Evolutionary conservation across 2,113 vertebrate genomes (phyloP).

Genomic region (Ceuthmochares aereus): DNA sequence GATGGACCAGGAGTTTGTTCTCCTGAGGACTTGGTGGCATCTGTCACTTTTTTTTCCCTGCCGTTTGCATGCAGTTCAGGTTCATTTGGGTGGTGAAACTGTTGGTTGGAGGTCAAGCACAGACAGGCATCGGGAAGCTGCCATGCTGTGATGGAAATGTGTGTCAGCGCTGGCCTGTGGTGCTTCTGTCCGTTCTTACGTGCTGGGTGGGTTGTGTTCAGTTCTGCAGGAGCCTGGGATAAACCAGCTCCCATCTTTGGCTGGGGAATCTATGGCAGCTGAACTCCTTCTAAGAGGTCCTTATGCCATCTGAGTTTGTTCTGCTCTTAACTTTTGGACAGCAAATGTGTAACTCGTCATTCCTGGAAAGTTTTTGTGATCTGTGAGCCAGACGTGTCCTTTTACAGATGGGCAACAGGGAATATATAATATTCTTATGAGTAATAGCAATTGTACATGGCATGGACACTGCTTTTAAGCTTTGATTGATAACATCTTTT

Average conservation of each 20-base stretch:
- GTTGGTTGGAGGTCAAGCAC: not conserved
- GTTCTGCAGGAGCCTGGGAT: not conserved
- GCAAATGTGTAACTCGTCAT: not conserved
- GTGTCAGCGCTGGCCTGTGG: not conserved
- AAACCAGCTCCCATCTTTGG: not conserved
- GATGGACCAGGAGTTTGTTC: not conserved
- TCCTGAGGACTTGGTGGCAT: not conserved
- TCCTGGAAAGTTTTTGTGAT: not conserved
- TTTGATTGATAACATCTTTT: not conserved
- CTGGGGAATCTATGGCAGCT: not conserved
- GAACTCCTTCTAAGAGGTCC: not conserved
- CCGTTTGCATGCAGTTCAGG: not conserved
- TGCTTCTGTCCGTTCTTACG: fast-evolving
- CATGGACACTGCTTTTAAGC: not conserved
- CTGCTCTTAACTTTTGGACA: not conserved
- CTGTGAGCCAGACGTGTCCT: fast-evolving
- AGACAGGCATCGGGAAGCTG: not conserved
- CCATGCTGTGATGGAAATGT: fast-evolving
- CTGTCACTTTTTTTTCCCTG: not conserved
- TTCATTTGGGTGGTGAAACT: not conserved
- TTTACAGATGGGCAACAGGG: not conserved
- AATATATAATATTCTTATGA: not conserved
- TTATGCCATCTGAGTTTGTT: not conserved
- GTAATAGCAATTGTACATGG: not conserved
- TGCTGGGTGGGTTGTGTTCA: not conserved